phyloP scores from a whole-genome alignment of 2,797 vertebrate species.

The Glossophaga mutica region DNA sequence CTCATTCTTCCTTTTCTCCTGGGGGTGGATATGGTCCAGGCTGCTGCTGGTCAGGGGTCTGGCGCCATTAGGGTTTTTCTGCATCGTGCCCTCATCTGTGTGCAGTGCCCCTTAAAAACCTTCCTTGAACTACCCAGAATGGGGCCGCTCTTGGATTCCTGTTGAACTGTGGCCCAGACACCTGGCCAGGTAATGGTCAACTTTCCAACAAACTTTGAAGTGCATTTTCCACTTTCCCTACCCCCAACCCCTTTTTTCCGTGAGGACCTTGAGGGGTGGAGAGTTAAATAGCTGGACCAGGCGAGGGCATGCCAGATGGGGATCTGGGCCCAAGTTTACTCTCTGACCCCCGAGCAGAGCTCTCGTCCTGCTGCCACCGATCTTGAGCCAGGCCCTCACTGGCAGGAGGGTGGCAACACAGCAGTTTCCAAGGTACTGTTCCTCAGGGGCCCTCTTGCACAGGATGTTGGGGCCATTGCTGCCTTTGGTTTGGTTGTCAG shows the following conservation, averaged over 20 bases:
- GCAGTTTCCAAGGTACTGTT: background rate
- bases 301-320: background rate
- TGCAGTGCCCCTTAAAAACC: background rate
- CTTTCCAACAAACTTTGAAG: background rate
- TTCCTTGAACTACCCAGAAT: background rate
- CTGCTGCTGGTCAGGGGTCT: background rate
- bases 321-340: background rate
- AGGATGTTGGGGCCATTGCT: background rate
- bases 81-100: rapidly evolving
- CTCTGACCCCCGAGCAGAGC: background rate
- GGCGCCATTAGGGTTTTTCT: background rate
- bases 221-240: background rate
- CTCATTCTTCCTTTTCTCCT: background rate
- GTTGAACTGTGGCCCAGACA: background rate
- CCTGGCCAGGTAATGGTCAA: background rate
- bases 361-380: background rate
- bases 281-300: background rate
- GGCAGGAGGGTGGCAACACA: too few species aligned
- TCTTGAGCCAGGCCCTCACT: background rate
- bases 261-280: background rate
- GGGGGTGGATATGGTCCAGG: rapidly evolving
- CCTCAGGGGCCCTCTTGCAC: background rate
- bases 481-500: background rate
- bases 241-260: background rate
- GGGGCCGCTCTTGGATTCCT: background rate